Conservation (phyloP, 2,113 vertebrate genomes). For the Microcebus griseorufus region DNA sequence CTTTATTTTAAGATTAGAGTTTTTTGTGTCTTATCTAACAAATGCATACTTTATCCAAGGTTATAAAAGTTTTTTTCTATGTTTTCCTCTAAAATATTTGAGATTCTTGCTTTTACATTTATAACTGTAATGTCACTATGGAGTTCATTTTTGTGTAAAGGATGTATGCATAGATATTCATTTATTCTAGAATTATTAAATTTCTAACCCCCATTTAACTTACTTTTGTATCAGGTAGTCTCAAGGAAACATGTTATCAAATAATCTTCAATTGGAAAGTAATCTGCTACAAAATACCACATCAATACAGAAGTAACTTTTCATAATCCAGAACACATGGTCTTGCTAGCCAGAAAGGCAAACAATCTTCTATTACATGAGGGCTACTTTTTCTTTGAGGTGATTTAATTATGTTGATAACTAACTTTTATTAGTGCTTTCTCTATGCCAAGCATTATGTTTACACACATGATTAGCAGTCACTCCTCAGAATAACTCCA, state of each 20-base stretch:
- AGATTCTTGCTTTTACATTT: not conserved
- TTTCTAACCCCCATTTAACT: not conserved
- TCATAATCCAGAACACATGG: not conserved
- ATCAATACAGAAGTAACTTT: not conserved
- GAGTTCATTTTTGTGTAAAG: not conserved
- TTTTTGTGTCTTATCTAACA: not conserved
- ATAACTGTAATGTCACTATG: not conserved
- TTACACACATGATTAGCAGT: not conserved
- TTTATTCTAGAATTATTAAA: not conserved
- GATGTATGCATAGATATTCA: not conserved
- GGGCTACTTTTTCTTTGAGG: not conserved
- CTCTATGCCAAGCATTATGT: not conserved
- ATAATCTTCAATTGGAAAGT: slow-evolving; percentile 38
- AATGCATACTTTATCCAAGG: not conserved
- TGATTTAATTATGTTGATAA: slow-evolving; percentile 25
- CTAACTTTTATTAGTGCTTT: slow-evolving; percentile 36
- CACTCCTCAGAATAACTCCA: too few relatives aligned
- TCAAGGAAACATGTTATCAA: slow-evolving; percentile 27
- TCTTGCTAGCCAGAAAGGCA: not conserved
- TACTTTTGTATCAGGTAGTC: not conserved
- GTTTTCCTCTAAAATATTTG: not conserved
- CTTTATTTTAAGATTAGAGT: not conserved
- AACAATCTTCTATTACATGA: not conserved
- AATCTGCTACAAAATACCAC: slow-evolving; percentile 19
- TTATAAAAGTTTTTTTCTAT: not conserved